Evolutionary conservation across 2,113 vertebrate genomes (phyloP).

Genomic region (Oreochromis niloticus): DNA sequence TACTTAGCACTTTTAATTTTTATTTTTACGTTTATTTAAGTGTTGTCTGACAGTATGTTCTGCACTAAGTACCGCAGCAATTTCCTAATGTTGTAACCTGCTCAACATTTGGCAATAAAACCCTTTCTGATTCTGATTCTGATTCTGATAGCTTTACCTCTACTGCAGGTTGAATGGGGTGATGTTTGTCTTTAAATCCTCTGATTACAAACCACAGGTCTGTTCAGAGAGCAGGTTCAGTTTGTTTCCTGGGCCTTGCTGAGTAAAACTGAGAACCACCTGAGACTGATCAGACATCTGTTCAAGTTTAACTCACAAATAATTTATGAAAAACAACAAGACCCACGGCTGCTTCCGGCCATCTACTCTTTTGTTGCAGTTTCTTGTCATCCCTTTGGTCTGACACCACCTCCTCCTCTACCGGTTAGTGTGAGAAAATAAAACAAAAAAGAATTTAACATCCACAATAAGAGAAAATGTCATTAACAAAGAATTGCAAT

Average conservation of each 20-base stretch:
- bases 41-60: no score
- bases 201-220: background rate
- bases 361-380: slow-evolving; percentile 10
- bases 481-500: background rate
- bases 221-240: background rate
- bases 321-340: background rate
- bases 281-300: background rate
- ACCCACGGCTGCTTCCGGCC: slow-evolving; percentile 29
- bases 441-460: background rate
- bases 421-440: slow-evolving; percentile 4
- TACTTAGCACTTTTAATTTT: no score
- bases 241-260: background rate
- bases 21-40: no score
- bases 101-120: no score
- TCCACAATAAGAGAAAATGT: background rate
- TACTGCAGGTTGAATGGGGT: slow-evolving; percentile 74
- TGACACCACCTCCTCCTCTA: background rate
- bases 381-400: slow-evolving; percentile 28
- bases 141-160: slow-evolving; percentile 88
- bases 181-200: background rate
- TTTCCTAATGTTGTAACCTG: no score
- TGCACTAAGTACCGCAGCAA: no score
- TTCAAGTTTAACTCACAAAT: background rate
- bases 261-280: background rate
- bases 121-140: slow-evolving; percentile 63